Conservation (phyloP, 2,888 invertebrate genomes). For the Acronicta psi region DNA sequence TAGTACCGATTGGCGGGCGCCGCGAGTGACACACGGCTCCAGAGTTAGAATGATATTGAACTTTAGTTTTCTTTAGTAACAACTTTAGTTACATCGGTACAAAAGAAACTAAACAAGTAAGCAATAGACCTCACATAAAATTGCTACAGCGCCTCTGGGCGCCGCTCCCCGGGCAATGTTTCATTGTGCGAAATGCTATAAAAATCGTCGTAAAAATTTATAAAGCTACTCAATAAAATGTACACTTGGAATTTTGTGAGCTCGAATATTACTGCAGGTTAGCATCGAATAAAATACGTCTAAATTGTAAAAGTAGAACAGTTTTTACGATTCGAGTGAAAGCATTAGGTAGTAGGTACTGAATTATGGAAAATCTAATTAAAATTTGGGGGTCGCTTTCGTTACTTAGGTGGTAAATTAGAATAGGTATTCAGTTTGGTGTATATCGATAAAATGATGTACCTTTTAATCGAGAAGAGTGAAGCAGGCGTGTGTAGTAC, state of each 20-base stretch:
- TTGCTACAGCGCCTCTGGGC: slow-evolving; percentile 62
- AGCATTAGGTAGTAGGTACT: slow-evolving; percentile 46
- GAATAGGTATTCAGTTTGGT: background rate
- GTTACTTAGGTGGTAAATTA: background rate
- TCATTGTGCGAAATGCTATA: slow-evolving; percentile 82
- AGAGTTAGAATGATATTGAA: slow-evolving; percentile 20
- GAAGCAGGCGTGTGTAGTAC: slow-evolving; percentile 47
- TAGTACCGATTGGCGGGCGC: slow-evolving; percentile 40
- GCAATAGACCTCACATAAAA: slow-evolving; percentile 71
- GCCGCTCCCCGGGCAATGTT: slow-evolving; percentile 72
- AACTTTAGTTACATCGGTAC: slow-evolving; percentile 44
- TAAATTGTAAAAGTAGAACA: slow-evolving; percentile 54
- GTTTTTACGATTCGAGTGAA: slow-evolving; percentile 57
- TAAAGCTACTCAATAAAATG: slow-evolving; percentile 84
- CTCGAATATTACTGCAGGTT: slow-evolving; percentile 75
- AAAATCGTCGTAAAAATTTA: slow-evolving; percentile 83
- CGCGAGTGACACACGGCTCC: slow-evolving; percentile 47
- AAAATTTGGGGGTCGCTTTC: slow-evolving; percentile 24
- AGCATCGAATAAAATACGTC: slow-evolving; percentile 66
- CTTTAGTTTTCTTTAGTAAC: slow-evolving; percentile 18
- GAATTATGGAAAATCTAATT: slow-evolving; percentile 40
- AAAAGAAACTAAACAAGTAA: slow-evolving; percentile 67
- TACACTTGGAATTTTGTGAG: slow-evolving; percentile 79
- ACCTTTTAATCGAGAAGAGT: background rate
- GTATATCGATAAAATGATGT: background rate